Percentiles rank a stretch among this genome's conserved stretches.
Evolutionary conservation across 2,113 vertebrate genomes (phyloP).

Genomic region (Rhombomys opimus): DNA sequence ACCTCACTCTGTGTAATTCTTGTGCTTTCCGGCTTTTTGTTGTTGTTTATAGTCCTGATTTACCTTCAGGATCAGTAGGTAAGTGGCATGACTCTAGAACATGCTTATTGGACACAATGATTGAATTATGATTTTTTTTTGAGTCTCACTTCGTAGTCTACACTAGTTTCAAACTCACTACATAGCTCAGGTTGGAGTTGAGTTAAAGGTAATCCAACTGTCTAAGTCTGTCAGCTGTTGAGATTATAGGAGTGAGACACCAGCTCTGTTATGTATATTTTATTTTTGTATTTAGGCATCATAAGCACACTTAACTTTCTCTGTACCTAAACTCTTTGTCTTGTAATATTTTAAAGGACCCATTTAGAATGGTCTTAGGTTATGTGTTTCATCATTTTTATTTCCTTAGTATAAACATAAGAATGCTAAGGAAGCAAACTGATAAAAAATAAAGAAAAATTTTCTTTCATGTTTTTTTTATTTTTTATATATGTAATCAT

Average conservation of each 20-base stretch:
- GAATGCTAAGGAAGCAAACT: neutral
- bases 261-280: neutral
- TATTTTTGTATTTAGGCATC: neutral
- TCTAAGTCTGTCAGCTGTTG: too few relatives aligned
- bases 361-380: neutral
- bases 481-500: neutral
- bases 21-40: neutral
- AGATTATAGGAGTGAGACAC: neutral
- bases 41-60: neutral
- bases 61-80: neutral
- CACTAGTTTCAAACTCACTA: neutral
- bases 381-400: neutral
- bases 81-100: neutral
- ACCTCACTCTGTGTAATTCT: neutral
- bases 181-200: neutral
- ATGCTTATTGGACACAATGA: neutral
- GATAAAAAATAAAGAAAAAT: slow-evolving; percentile 5
- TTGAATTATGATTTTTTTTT: neutral
- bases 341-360: neutral
- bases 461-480: neutral
- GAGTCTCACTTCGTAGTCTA: neutral
- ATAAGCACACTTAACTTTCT: neutral
- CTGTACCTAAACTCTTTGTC: neutral
- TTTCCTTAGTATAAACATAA: neutral
- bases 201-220: neutral